Base-by-base conservation (phyloP, 2,888 invertebrate genomes). In the Eustalomyia histrio region DNA sequence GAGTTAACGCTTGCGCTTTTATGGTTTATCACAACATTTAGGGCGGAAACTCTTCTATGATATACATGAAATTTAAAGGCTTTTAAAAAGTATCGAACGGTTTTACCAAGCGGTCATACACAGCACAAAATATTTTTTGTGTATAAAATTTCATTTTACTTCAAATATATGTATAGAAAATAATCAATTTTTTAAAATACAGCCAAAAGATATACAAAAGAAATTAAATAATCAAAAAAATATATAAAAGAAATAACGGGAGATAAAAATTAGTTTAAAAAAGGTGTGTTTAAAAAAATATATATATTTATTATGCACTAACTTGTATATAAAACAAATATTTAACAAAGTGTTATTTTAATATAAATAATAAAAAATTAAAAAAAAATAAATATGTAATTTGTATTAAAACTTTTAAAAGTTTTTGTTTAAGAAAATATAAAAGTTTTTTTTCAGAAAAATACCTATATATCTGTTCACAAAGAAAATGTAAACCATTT, bases 21-120 rank as follows among this genome's bases (percentile, higher is more conserved):
- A 21, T 2, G 0, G 7, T 18, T 18, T 50, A 55, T 29, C 74
- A 65, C 52, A 78, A 17, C 83, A 82, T 84, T 85, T 88, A 86
- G 89, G 89, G 89, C 89, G 90, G 90, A 89, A 88, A 88, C 89
- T 88, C 86, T 86, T 87, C 85, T 83, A 85, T 87, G 89, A 88
- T 88, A 89, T 89, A 88, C 88, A 86, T 86, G 86, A 88, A 88
- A 87, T 87, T 87, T 86, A 88, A 85, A 87, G 87, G 87, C 78
- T 74, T 84, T 85, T 87, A 87, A 87, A 86, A 86, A 86, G 87
- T 85, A 86, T 87, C 86, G 87, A 87, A 87, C 88, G 87, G 87
- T 85, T 87, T 86, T 86, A 81, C 85, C 86, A 86, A 85, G 86
- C 87, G 86, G 87, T 87, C 86, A 86, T 84, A 84, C 76, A 79